Base-by-base conservation (phyloP, 2,888 invertebrate species). In the Mallateleia sp. region DNA sequence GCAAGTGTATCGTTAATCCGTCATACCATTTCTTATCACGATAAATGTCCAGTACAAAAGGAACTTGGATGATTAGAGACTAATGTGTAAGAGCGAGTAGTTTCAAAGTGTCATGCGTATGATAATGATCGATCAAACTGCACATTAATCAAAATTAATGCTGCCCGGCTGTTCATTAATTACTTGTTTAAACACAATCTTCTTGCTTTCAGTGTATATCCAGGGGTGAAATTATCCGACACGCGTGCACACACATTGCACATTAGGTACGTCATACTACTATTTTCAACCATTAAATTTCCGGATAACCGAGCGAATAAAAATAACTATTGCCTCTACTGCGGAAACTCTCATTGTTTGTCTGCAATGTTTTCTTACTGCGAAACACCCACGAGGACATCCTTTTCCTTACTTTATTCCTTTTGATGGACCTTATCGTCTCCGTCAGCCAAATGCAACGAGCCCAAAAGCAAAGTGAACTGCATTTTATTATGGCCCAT, bases 131-230 rank as follows among this genome's bases (percentile, higher is more conserved):
- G 62, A 67, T 74, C 74, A 74, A 82, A 75, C 54, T 69, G 62
- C 28, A 69, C 82, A 82, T 82, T 82, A 69, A 82, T 82, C 82
- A 82, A 74, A 75, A 82, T 82, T 82, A 75, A 74, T 67, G 54
- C 74, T 52, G 52, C 71, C 22, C 34, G 42, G 32, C 45, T 50
- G 82, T 82, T 69, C 60, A 75, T 82, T 83, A 77, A 83, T 83
- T 71, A 83, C 62, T 77, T 69, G 71, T 54, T 42, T 56, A 77
- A 71, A 83, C 64, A 71, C 50, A 34, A 83, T 71, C 62, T 64
- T 77, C 62, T n/a, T n/a, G n/a, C n/a, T n/a, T n/a, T n/a, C n/a
- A n/a, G n/a, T n/a, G n/a, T n/a, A n/a, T n/a, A n/a, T 45, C 28
- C 20, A 32, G 42, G 14, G 47, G 7, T 64, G 14, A 56, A 71